phyloP scores from a whole-genome alignment of 1,140 invertebrate species.

The Panulirus ornatus region DNA sequence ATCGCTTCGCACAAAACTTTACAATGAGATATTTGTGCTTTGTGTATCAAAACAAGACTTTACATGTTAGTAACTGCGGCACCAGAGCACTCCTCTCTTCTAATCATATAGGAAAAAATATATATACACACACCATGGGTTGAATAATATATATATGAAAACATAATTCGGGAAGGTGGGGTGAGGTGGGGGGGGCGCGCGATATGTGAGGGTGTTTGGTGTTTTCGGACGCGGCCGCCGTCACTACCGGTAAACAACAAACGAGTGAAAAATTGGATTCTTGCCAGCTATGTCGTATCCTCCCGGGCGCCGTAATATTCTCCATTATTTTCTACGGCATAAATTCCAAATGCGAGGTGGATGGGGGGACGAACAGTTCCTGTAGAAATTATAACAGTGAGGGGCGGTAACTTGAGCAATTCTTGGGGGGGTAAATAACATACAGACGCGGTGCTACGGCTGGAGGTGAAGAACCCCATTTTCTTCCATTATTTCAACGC shows the following conservation, averaged over 20 bases:
- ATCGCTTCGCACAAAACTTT: not conserved
- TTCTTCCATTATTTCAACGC: too few relatives aligned
- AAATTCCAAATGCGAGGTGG: slow-evolving; percentile 25
- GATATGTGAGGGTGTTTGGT: slow-evolving; percentile 1
- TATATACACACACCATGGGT: too few relatives aligned
- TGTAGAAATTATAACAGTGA: not conserved
- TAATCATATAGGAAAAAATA: too few relatives aligned
- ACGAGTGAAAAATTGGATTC: slow-evolving; percentile 64
- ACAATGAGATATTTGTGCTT: too few relatives aligned
- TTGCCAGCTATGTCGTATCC: slow-evolving; percentile 41
- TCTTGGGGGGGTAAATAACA: too few relatives aligned
- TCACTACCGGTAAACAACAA: slow-evolving; percentile 68
- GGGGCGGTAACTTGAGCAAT: too few relatives aligned
- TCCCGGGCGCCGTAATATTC: slow-evolving; percentile 31
- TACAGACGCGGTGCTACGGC: too few relatives aligned
- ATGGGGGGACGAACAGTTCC: not conserved
- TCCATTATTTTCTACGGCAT: slow-evolving; percentile 50
- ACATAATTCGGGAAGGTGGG: not conserved
- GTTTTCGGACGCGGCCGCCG: slow-evolving; percentile 39
- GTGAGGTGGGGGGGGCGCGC: not conserved
- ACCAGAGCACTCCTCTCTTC: too few relatives aligned
- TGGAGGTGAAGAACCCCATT: too few relatives aligned
- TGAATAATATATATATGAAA: too few relatives aligned
- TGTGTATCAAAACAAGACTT: too few relatives aligned
- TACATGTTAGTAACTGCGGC: too few relatives aligned